Base-by-base conservation (phyloP, 2,797 vertebrate species). In the Takifugu ocellatus region DNA sequence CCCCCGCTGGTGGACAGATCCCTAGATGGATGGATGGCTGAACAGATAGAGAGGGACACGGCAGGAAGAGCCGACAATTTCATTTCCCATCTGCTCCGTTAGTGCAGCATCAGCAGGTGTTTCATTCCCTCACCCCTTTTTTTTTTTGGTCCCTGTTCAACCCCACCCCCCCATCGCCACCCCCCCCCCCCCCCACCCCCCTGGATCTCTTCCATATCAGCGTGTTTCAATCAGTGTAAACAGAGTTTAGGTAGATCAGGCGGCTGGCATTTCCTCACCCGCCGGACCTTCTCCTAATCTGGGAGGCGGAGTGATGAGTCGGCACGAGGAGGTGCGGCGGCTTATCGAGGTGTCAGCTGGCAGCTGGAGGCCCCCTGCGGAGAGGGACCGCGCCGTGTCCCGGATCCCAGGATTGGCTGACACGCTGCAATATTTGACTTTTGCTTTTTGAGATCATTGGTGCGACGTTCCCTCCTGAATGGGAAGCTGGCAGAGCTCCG, bases 51-150 rank as follows among this genome's bases (percentile, higher is more conserved):
- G 44, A 69, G 68, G 68, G 69, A 70, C 63, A 36, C 68, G 66
- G 79, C 50, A 15, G 70, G 82, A 78, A 76, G 61, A 73, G 75
- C 17, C 59, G 51, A 79, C 82, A 81, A 79, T 87, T 87, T 85
- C 64, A 85, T 85, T 87, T 87, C 79, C 81, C 78, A 83, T 85
- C 86, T 86, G 74, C 76, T 66, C 66, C 3, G 67, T 84, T 87
- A 78, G 81, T 87, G 87, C 84, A 82, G 82, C 84, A 83, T 89
- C 84, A 88, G 88, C 86, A 87, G 70, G 65, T 59, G 14, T 80
- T 82, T 85, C 74, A 63, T 82, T 84, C 65, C 69, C 48, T 73
- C 66, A 81, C 83, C 83, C 85, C 7, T 29, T 29, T 5, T 12
- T 43, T 43, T 16, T 43, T 16, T 43, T 43, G 39, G 39, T 43